phyloP scores from a whole-genome alignment of 1,140 invertebrate genomes.

The Drosophila repletoides region DNA sequence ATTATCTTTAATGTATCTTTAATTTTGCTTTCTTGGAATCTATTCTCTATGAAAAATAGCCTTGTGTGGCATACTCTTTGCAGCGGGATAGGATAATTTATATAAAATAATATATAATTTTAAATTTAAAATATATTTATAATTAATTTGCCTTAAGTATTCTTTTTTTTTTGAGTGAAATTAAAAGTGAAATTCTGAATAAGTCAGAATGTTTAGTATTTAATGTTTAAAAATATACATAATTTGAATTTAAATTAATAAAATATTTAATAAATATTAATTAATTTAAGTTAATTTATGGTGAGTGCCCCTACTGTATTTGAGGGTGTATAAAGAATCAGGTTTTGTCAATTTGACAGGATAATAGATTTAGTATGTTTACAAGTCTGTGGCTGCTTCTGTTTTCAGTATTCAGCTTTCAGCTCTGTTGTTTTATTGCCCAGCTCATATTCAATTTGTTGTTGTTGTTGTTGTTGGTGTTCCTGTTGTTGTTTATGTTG shows the following conservation, averaged over 20 bases:
- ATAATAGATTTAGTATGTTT: slow-evolving; percentile 73
- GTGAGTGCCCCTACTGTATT: slow-evolving; percentile 13
- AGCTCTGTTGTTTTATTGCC: slow-evolving; percentile 3
- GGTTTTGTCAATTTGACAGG: slow-evolving; percentile 40
- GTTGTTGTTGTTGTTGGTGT: slow-evolving; percentile 1
- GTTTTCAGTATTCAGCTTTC: slow-evolving; percentile 20
- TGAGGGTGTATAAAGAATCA: slow-evolving; percentile 30
- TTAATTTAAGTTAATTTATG: not conserved
- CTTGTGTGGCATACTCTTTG: too few species aligned
- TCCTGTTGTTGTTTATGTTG: slow-evolving; percentile 20
- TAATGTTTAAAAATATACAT: not conserved
- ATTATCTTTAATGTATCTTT: too few species aligned
- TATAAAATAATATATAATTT: too few species aligned
- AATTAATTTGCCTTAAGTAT: too few species aligned
- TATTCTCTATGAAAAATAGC: too few species aligned
- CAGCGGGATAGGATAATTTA: too few species aligned
- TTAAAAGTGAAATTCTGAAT: not conserved
- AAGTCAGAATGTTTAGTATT: not conserved
- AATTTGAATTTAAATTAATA: not conserved
- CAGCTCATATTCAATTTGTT: not conserved
- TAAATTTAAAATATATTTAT: too few species aligned
- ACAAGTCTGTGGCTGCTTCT: slow-evolving; percentile 38
- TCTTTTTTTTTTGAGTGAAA: too few species aligned
- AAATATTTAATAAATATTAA: not conserved
- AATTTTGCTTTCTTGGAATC: too few species aligned